Base-by-base conservation (phyloP, 35 echinoderm and acorn worm genomes). In the Patiria miniata region DNA sequence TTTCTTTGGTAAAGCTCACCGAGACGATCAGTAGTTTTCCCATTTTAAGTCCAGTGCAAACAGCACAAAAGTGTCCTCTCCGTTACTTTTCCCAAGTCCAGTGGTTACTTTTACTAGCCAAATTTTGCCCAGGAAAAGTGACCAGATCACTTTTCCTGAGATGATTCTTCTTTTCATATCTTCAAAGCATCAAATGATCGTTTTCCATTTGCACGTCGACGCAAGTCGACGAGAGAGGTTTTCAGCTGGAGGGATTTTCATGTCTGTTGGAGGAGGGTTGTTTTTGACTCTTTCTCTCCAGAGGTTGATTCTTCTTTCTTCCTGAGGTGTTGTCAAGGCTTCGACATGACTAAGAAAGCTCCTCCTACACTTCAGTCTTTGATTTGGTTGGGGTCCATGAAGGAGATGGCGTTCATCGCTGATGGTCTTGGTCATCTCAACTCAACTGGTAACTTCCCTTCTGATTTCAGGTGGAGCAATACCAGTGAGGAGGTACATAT, bases 381-480 rank as follows among this genome's bases (percentile, higher is more conserved):
- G 8, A 1, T n/a, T n/a, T 18, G 54, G 7, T 57, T 1, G 54
- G 54, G 15, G 54, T 57, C 54, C 57, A 60, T 60, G 57, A 60
- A 60, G 10, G 57, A 60, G 57, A 60, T 60, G 57, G 57, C 57
- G n/a, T n/a, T n/a, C n/a, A n/a, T n/a, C n/a, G n/a, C n/a, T n/a
- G n/a, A n/a, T 78, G 6, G 17, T 60, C 57, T 60, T 60, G 17
- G 12, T 18, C 57, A 60, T 60, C 57, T 60, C 16, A 60, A 60
- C 57, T 60, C 17, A 0, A 60, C 10, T 0, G 16, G 1, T 60
- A 60, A 60, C 57, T 60, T 78, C 77, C 77, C 3, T 33, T 78
- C 77, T 10, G 22, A 38, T 37, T 18, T 78, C 77, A 34, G 77
- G 38, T 37, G 77, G 38, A 39, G 22, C 30, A 33, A 78, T 78